These are phyloP conservation scores for Watsonalla cultraria DNA, from an alignment of 2,888 invertebrate genomes.

Conservation along the genomic window DNA sequence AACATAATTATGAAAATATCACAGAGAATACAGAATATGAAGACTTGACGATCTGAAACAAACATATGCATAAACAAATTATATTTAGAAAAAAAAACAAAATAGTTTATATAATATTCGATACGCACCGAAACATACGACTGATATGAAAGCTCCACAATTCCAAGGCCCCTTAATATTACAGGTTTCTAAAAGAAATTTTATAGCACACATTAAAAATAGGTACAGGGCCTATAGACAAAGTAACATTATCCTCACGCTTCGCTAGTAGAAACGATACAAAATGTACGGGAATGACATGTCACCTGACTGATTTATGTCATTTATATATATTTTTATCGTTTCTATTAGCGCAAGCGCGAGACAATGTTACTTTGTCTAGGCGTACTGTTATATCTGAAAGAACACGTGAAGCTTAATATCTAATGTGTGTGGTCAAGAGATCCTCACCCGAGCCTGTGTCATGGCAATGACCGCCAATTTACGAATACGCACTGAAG, in stretches of 20 bases:
- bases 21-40: constrained; percentile 16
- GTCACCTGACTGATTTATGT: too few relatives aligned
- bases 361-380: too few relatives aligned
- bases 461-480: constrained; percentile 22
- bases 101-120: background rate
- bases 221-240: too few relatives aligned
- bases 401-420: too few relatives aligned
- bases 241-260: too few relatives aligned
- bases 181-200: constrained; percentile 1
- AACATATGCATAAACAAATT: background rate
- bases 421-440: too few relatives aligned
- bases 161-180: constrained; percentile 8
- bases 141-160: constrained; percentile 9
- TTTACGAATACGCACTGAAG: constrained; percentile 14
- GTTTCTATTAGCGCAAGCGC: too few relatives aligned
- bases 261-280: too few relatives aligned
- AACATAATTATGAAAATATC: background rate
- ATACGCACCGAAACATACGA: constrained; percentile 2
- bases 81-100: background rate
- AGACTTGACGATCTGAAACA: constrained; percentile 23
- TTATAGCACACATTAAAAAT: too few relatives aligned
- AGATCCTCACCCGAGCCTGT: constrained; percentile 24
- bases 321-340: too few relatives aligned
- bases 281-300: too few relatives aligned
- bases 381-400: too few relatives aligned